Conservation (phyloP, 2,113 vertebrate species). For the Mustela nigripes region DNA sequence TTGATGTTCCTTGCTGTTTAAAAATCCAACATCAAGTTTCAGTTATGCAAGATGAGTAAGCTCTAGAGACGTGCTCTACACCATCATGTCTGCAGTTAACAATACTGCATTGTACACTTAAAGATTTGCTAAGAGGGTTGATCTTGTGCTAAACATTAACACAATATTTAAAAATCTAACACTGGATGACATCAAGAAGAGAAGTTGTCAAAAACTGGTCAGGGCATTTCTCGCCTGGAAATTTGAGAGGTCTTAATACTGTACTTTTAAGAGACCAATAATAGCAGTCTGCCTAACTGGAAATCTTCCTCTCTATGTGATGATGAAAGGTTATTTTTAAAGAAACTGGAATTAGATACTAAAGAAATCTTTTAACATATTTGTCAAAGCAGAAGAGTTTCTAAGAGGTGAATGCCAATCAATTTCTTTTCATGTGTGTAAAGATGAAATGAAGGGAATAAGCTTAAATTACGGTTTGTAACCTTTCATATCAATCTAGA, state of each 20-base stretch:
- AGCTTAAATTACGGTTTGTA: constrained; percentile 59
- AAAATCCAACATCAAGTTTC: constrained; percentile 46
- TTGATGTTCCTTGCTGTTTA: background rate
- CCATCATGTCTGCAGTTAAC: background rate
- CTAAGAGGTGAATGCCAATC: constrained; percentile 63
- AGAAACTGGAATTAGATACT: constrained; percentile 61
- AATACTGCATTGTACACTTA: background rate
- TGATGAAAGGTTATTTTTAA: constrained; percentile 73
- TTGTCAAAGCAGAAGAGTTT: constrained; percentile 55
- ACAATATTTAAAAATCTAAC: background rate
- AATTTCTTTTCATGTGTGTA: constrained; percentile 53
- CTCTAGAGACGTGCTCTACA: background rate
- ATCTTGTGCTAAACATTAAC: background rate
- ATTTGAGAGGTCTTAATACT: constrained; percentile 65
- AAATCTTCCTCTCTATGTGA: constrained; percentile 44
- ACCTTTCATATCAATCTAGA: background rate
- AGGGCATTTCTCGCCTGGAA: constrained; percentile 44
- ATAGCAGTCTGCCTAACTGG: constrained; percentile 21
- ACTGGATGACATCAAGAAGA: constrained; percentile 50
- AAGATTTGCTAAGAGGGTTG: background rate
- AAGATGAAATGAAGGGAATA: constrained; percentile 31
- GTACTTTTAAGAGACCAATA: constrained; percentile 4
- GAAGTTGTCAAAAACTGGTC: constrained; percentile 36
- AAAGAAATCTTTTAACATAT: constrained; percentile 58
- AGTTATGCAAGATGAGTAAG: background rate